Conservation (phyloP, 1,140 invertebrate genomes). For the Hypsibius dujardini region DNA sequence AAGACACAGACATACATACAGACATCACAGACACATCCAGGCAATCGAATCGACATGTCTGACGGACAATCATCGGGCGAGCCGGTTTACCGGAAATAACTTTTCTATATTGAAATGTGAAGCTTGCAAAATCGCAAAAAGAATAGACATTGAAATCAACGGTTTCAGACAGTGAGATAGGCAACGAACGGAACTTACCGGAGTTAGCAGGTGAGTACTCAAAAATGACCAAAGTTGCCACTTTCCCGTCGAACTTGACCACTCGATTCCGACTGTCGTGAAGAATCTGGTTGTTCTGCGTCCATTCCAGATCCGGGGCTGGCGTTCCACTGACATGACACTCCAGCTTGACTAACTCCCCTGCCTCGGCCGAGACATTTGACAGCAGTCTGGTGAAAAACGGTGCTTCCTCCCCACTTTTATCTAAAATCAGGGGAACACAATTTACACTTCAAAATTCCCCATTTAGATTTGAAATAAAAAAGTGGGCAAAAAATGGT, state of each 20-base stretch:
- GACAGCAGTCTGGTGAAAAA: neutral
- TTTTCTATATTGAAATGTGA: too few species aligned
- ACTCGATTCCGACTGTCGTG: conserved; percentile 13
- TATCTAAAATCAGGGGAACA: neutral
- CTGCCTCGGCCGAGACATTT: neutral
- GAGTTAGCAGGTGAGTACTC: conserved; percentile 15
- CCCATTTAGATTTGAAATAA: too few species aligned
- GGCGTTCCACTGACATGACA: conserved; percentile 12
- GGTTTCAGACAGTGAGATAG: too few species aligned
- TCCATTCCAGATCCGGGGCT: conserved; percentile 1
- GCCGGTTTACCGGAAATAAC: too few species aligned
- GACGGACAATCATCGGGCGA: too few species aligned
- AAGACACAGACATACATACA: neutral
- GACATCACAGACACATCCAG: conserved; percentile 28
- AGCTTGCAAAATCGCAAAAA: too few species aligned
- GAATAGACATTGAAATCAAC: too few species aligned
- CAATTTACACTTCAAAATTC: too few species aligned
- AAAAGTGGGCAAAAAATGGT: too few species aligned
- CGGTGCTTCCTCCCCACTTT: neutral
- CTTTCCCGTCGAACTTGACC: conserved; percentile 12
- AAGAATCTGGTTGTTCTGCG: neutral
- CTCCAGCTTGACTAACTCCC: conserved; percentile 15
- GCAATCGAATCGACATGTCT: conserved; percentile 30
- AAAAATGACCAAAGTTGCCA: conserved; percentile 16
- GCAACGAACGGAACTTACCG: neutral